Evolutionary conservation across 2,797 vertebrate species (phyloP).

Genomic region (Lutjanus campechanus): DNA sequence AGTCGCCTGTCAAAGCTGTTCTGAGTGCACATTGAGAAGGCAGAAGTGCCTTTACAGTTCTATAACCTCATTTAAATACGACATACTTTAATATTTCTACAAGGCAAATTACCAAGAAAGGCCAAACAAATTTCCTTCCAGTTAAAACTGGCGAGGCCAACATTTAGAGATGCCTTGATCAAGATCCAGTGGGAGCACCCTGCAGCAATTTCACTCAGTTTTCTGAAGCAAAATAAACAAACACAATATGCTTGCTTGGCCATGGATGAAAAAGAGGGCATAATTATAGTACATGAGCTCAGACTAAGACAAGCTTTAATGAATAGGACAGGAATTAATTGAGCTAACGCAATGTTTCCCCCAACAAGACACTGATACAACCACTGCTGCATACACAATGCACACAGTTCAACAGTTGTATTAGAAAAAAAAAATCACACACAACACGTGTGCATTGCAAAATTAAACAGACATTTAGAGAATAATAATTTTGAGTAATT

Average conservation of each 20-base stretch:
- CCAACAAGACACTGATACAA: slow-evolving; percentile 22
- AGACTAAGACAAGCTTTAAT: slow-evolving; percentile 26
- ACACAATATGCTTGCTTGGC: slow-evolving; percentile 42
- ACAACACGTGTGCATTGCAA: neutral
- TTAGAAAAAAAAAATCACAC: neutral
- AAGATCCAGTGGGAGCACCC: slow-evolving; percentile 28
- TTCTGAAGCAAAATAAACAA: slow-evolving; percentile 47
- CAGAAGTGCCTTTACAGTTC: slow-evolving; percentile 9
- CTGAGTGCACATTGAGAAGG: neutral
- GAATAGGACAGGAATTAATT: slow-evolving; percentile 25
- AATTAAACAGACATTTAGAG: slow-evolving; percentile 23
- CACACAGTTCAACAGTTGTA: slow-evolving; percentile 1
- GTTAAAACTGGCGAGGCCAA: slow-evolving; percentile 15
- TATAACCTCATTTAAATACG: slow-evolving; percentile 23
- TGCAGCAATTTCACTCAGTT: slow-evolving; percentile 38
- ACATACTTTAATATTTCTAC: slow-evolving; percentile 17
- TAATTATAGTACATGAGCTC: slow-evolving; percentile 28
- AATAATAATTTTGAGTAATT: slow-evolving; percentile 1
- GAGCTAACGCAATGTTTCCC: slow-evolving; percentile 33
- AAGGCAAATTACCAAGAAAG: slow-evolving; percentile 22
- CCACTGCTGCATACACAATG: slow-evolving; percentile 5
- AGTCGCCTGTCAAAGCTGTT: slow-evolving; percentile 11
- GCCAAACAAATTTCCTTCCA: slow-evolving; percentile 10
- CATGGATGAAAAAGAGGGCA: slow-evolving; percentile 34
- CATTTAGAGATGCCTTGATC: slow-evolving; percentile 32